Evolutionary conservation across 2,888 invertebrate genomes (phyloP).

Genomic region (Drosophila monieri): DNA sequence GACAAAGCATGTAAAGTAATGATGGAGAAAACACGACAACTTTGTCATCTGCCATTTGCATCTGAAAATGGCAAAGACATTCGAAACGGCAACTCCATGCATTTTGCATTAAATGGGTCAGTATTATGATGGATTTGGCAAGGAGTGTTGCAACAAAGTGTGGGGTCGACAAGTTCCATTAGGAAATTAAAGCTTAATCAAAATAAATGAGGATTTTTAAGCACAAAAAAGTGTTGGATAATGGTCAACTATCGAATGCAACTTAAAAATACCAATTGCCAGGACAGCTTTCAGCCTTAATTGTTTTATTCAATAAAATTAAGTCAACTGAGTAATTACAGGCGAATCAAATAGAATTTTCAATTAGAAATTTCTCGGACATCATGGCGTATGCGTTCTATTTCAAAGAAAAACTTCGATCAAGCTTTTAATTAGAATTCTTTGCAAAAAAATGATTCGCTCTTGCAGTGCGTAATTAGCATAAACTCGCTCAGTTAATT

Average conservation of each 20-base stretch:
- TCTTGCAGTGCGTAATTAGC: constrained; percentile 62
- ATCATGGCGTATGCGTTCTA: constrained; percentile 39
- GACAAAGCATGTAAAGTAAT: constrained; percentile 31
- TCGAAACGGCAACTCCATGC: constrained; percentile 14
- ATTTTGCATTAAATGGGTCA: constrained; percentile 33
- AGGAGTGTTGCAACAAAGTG: neutral
- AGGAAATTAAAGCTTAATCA: neutral
- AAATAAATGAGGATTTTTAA: neutral
- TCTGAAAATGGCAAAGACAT: constrained; percentile 18
- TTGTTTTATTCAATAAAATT: neutral
- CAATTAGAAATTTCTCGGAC: constrained; percentile 14
- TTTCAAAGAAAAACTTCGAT: constrained; percentile 19
- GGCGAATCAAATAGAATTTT: neutral
- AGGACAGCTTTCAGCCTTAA: neutral
- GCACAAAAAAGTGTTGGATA: neutral
- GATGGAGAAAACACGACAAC: constrained; percentile 35
- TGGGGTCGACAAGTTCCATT: neutral
- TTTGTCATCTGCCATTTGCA: constrained; percentile 27
- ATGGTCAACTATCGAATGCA: neutral
- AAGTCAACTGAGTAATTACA: neutral
- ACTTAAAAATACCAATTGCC: neutral
- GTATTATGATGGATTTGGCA: constrained; percentile 8
- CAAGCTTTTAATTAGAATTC: constrained; percentile 47
- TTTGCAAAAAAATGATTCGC: constrained; percentile 44
- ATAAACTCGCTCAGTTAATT: constrained; percentile 76